A percentile compares a stretch with the other conserved stretches of the same genome.
phyloP scores from a whole-genome alignment of 2,113 vertebrate species.

The Hyaena hyaena region DNA sequence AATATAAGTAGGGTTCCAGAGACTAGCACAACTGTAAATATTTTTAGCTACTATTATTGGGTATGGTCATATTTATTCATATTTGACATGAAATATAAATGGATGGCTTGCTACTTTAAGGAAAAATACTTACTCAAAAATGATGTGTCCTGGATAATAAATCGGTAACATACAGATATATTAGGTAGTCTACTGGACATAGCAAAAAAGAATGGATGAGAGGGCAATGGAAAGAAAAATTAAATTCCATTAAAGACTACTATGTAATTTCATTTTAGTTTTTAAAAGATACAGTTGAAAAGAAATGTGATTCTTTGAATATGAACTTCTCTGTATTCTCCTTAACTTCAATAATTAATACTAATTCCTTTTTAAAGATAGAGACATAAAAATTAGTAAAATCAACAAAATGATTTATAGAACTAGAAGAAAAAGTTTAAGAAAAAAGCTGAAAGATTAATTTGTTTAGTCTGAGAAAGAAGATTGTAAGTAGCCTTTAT shows the following conservation, averaged over 20 bases:
- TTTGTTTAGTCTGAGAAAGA: background rate
- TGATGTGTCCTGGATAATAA: background rate
- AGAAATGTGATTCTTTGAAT: background rate
- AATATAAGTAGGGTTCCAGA: background rate
- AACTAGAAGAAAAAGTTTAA: background rate
- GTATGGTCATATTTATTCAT: background rate
- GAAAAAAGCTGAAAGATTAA: background rate
- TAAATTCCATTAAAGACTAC: background rate
- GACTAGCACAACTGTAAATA: background rate
- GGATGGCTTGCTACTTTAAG: background rate
- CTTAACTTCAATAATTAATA: background rate
- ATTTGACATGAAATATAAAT: background rate
- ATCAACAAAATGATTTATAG: background rate
- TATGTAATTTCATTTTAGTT: background rate
- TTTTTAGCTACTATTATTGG: background rate
- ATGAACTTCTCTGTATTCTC: background rate
- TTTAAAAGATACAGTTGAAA: background rate
- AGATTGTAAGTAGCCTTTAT: background rate
- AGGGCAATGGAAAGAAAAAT: background rate
- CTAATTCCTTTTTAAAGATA: background rate
- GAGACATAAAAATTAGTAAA: background rate
- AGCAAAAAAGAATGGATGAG: background rate
- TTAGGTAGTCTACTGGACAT: background rate
- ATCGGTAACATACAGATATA: background rate
- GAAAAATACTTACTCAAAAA: background rate